A percentile compares a stretch with the other conserved stretches of the same genome.
phyloP scores from a whole-genome alignment of 2,113 vertebrate genomes.

The Psilopogon haemacephalus region DNA sequence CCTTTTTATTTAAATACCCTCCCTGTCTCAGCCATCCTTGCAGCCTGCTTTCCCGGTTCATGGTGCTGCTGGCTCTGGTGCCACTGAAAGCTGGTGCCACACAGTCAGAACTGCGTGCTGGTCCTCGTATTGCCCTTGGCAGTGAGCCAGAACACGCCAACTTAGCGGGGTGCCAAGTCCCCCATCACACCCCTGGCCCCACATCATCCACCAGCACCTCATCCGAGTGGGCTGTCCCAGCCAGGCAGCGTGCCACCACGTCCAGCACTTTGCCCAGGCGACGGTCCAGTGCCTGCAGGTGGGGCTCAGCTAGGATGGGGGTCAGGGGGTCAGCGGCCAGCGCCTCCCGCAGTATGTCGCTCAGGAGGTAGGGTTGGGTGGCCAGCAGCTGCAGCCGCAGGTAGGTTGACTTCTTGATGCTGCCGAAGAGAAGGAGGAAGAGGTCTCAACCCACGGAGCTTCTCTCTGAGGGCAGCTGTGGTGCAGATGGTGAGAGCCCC shows the following conservation, averaged over 20 bases:
- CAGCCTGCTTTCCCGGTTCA: background rate
- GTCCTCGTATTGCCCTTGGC: accelerated
- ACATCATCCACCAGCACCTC: constrained; percentile 15
- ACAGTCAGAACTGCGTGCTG: accelerated
- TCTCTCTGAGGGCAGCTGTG: accelerated
- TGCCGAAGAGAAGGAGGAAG: background rate
- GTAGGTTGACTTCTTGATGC: constrained; percentile 80
- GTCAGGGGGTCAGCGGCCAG: constrained; percentile 75
- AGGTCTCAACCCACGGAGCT: background rate
- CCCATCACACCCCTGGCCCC: background rate
- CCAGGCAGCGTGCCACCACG: constrained; percentile 44
- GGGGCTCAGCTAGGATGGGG: constrained; percentile 77
- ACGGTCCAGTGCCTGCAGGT: constrained; percentile 73
- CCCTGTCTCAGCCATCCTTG: background rate
- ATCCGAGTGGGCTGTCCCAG: accelerated
- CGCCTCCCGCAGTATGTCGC: constrained; percentile 74
- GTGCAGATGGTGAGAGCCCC: accelerated
- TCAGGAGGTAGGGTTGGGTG: constrained; percentile 72
- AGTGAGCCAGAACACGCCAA: background rate
- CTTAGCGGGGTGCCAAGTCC: background rate
- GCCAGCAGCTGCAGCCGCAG: constrained; percentile 76
- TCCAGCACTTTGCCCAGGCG: constrained; percentile 68
- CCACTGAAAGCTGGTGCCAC: accelerated
- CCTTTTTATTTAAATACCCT: constrained; percentile 54
- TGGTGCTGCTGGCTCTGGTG: accelerated